A percentile compares a stretch with the other conserved stretches of the same genome.
Evolutionary conservation across 2,113 vertebrate species (phyloP).

Genomic region (Haemorhous mexicanus): DNA sequence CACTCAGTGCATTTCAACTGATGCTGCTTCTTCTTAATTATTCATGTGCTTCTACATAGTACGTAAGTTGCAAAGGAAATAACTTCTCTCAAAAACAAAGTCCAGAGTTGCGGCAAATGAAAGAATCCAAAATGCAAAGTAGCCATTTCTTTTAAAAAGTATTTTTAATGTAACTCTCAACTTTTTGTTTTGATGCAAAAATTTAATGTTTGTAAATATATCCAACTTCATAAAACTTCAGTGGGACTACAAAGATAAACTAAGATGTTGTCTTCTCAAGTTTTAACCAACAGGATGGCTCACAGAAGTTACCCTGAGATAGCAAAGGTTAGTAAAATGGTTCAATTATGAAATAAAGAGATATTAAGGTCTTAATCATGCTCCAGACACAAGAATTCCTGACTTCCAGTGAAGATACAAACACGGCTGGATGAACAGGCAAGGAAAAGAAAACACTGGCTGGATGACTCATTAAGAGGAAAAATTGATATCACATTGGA

Average conservation of each 20-base stretch:
- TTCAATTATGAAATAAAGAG: not conserved
- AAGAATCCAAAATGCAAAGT: not conserved
- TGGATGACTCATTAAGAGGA: not conserved
- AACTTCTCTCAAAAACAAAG: not conserved
- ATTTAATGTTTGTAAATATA: not conserved
- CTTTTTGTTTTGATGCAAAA: not conserved
- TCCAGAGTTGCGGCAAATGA: not conserved
- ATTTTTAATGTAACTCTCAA: not conserved
- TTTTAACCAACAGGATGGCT: not conserved
- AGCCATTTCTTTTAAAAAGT: not conserved
- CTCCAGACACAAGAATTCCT: slow-evolving; percentile 29
- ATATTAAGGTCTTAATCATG: not conserved
- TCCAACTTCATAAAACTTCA: not conserved
- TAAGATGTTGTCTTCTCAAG: not conserved
- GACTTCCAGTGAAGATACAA: slow-evolving; percentile 30
- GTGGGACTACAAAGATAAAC: not conserved
- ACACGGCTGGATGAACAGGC: not conserved
- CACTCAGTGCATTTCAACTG: not conserved
- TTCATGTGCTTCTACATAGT: not conserved
- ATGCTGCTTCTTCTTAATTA: not conserved
- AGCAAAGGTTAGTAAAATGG: not conserved
- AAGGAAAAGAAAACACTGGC: slow-evolving; percentile 29
- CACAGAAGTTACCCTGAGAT: not conserved
- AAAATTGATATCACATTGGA: not conserved
- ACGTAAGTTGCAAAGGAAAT: not conserved